Evolutionary conservation across 2,888 invertebrate genomes (phyloP).

Genomic region (Venustoraphidia nigricollis): DNA sequence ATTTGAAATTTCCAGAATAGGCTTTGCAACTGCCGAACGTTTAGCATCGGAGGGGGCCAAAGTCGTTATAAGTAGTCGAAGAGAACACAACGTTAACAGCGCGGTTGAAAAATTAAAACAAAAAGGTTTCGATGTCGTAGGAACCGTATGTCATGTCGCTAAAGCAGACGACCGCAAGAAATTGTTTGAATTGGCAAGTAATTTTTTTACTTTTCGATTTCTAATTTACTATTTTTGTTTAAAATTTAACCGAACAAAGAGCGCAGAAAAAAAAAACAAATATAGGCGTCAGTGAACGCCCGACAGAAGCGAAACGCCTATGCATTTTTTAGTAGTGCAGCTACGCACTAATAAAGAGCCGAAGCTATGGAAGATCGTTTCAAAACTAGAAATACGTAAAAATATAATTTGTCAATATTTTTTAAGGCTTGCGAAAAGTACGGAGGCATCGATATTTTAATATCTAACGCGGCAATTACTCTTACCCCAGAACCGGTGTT

Average conservation of each 20-base stretch:
- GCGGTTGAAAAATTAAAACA: slow-evolving; percentile 34
- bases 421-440: neutral
- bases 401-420: no score
- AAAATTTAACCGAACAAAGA: no score
- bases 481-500: slow-evolving; percentile 39
- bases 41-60: slow-evolving; percentile 48
- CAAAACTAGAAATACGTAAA: no score
- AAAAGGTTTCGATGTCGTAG: slow-evolving; percentile 35
- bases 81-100: slow-evolving; percentile 39
- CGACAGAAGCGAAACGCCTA: no score
- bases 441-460: slow-evolving; percentile 38
- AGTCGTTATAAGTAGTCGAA: slow-evolving; percentile 49
- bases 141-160: slow-evolving; percentile 47
- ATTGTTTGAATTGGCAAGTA: slow-evolving; percentile 31
- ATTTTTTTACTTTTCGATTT: slow-evolving; percentile 1
- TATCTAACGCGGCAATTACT: slow-evolving; percentile 52
- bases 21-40: slow-evolving; percentile 44
- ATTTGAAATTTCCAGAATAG: slow-evolving; percentile 30
- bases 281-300: no score
- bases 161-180: slow-evolving; percentile 37
- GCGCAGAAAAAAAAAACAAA: no score
- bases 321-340: no score
- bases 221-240: no score
- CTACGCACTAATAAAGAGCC: no score
- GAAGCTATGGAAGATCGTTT: no score